Base-by-base conservation (phyloP, 2,797 vertebrate species). In the Cottoperca gobio region DNA sequence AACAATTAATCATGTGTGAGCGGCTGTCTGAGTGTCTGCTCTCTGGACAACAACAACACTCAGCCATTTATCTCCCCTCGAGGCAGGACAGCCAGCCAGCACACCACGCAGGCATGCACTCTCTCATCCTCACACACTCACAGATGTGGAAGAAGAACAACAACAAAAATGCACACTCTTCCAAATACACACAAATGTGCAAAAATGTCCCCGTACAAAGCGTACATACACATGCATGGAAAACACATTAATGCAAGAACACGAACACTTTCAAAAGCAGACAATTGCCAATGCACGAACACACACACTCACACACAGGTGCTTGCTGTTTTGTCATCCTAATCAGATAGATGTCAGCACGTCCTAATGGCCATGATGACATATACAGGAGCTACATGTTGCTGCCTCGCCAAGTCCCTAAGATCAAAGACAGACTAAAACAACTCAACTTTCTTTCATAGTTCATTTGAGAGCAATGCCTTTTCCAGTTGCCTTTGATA, bases 1-100 rank as follows among this genome's bases (percentile, higher is more conserved):
- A 95, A 95, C 94, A 93, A 95, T 95, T 94, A 94, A 95, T 95
- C 93, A 94, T 94, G 91, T 94, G 92, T 90, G 93, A 94, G 92
- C 77, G 87, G 88, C 91, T 94, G 94, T 95, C 94, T 93, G 89
- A 90, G 91, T 85, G 89, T 90, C 90, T 92, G 91, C 92, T 91
- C 87, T 91, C 91, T 92, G 94, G 94, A 94, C 93, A 93, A 94
- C 93, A 94, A 93, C 93, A 94, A 92, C 89, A 90, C 88, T 94
- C 92, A 85, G 85, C 81, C 87, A 87, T 91, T 90, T 92, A 92
- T 92, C 92, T 93, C 76, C 86, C 89, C 93, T 92, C 82, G 46
- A 90, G 93, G 92, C 93, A 86, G 88, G 81, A 92, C 86, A 84
- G 85, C 63, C 89, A 83, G 85, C 87, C 87, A 88, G 81, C 90